A percentile compares a stretch with the other conserved stretches of the same genome.
Conservation (phyloP, 2,113 vertebrate species). For the Eira barbara region DNA sequence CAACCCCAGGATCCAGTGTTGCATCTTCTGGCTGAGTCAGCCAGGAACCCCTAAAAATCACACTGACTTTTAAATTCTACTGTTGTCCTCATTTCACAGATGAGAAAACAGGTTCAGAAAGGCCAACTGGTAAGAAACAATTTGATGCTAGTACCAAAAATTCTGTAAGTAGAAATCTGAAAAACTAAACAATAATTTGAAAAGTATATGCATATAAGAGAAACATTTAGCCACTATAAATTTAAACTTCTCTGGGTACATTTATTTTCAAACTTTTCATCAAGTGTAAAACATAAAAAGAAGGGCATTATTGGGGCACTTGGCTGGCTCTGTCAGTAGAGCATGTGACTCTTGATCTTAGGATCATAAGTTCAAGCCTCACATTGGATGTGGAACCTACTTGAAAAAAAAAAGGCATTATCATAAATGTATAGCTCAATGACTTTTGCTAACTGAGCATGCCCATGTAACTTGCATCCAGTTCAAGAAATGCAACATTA, state of each 20-base stretch:
- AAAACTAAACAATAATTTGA: not conserved
- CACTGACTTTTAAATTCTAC: not conserved
- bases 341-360: not conserved
- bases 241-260: not conserved
- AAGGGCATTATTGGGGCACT: not conserved
- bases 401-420: not conserved
- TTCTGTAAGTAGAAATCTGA: not conserved
- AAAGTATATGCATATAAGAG: not conserved
- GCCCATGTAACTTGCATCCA: not conserved
- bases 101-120: not conserved
- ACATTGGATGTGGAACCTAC: not conserved
- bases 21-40: not conserved
- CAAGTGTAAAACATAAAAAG: not conserved
- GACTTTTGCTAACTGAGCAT: not conserved
- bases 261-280: not conserved
- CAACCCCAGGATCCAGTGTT: not conserved
- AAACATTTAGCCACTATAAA: not conserved
- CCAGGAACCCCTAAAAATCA: not conserved
- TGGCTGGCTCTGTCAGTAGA: not conserved
- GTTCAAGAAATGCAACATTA: not conserved
- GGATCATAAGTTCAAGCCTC: not conserved
- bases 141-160: not conserved
- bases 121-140: not conserved
- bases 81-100: not conserved
- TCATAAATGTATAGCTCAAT: not conserved